A percentile compares a stretch with the other conserved stretches of the same genome.
Conservation (phyloP, 2,113 vertebrate genomes). For the Sylvilagus bachmani region DNA sequence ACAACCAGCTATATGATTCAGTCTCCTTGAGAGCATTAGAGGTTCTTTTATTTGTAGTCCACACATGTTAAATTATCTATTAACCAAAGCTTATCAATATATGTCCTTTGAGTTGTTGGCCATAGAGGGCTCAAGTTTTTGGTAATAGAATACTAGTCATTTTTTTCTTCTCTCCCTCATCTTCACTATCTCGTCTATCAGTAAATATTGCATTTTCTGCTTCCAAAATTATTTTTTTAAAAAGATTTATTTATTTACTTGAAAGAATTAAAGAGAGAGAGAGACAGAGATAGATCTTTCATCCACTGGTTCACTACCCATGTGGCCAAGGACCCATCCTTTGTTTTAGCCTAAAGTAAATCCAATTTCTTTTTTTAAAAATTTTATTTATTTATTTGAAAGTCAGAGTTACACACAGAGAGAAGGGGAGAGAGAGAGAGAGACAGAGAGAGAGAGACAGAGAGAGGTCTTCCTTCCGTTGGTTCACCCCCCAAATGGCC, state of each 20-base stretch:
- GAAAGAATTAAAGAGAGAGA: no score
- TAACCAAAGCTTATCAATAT: neutral
- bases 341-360: neutral
- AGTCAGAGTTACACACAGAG: no score
- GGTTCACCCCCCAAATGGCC: no score
- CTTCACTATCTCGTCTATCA: neutral
- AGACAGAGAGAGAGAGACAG: no score
- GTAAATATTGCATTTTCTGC: constrained; percentile 26
- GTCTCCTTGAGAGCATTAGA: neutral
- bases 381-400: no score
- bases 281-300: neutral
- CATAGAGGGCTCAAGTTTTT: neutral
- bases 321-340: neutral
- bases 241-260: no score
- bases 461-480: no score
- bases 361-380: no score
- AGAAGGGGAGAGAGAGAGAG: no score
- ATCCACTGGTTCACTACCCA: neutral
- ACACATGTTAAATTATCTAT: neutral
- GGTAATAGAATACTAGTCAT: neutral
- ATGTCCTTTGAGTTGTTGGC: neutral
- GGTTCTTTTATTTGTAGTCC: neutral
- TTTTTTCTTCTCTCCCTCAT: constrained; percentile 11
- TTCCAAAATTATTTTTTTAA: neutral
- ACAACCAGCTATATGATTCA: neutral